Evolutionary conservation across 2,888 invertebrate genomes (phyloP).

Genomic region (Troglohyphantes excavatus): DNA sequence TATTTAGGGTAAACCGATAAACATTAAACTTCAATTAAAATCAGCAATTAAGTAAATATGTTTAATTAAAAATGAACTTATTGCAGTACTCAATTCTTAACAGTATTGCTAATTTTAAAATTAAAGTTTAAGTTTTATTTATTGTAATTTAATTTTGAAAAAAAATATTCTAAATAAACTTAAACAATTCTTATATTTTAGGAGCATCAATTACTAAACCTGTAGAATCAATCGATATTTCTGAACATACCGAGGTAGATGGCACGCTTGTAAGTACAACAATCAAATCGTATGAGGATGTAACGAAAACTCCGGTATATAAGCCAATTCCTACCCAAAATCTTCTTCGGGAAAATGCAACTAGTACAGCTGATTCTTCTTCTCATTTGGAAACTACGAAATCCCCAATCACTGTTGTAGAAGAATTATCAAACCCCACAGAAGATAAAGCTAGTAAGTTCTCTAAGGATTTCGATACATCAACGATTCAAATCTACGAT

Average conservation of each 20-base stretch:
- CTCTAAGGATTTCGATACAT: neutral
- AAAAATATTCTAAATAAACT: neutral
- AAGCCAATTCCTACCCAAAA: neutral
- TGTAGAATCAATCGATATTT: constrained; percentile 8
- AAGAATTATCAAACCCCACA: neutral
- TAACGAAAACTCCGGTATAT: neutral
- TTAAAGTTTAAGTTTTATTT: too few species aligned
- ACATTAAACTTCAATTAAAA: too few species aligned
- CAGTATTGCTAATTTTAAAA: too few species aligned
- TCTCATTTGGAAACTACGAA: neutral
- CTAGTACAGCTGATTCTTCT: neutral
- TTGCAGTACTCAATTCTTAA: too few species aligned
- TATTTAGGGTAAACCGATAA: too few species aligned
- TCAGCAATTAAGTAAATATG: too few species aligned
- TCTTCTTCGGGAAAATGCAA: neutral
- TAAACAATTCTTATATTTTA: constrained; percentile 9
- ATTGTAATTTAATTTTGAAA: too few species aligned
- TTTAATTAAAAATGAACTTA: too few species aligned
- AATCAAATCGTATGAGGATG: neutral
- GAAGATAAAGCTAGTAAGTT: neutral
- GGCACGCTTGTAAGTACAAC: neutral
- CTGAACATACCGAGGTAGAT: constrained; percentile 15
- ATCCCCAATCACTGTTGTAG: neutral
- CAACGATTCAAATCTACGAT: neutral
- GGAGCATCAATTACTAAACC: constrained; percentile 10